These are phyloP conservation scores for Stictocephala bisonia DNA, from an alignment of 2,888 invertebrate genomes.

Conservation along the genomic window DNA sequence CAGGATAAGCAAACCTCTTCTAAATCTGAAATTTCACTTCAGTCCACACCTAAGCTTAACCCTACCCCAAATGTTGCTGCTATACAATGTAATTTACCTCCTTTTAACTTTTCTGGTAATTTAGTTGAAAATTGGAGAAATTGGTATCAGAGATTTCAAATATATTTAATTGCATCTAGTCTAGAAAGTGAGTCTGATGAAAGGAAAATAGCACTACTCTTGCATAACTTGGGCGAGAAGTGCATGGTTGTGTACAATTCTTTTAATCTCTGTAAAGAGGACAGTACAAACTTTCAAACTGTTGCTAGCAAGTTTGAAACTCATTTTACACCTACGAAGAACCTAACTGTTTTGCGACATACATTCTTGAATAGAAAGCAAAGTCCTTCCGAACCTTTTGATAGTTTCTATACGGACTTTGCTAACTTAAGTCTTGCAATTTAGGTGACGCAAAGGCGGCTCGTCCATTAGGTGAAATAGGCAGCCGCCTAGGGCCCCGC, in stretches of 20 bases:
- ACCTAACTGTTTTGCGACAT: slow-evolving; percentile 3
- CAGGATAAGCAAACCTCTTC: too few relatives aligned
- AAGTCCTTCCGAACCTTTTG: background rate
- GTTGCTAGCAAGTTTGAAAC: slow-evolving; percentile 7
- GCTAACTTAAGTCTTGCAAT: background rate
- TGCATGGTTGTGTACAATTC: slow-evolving; percentile 3
- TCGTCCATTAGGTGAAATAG: too few relatives aligned
- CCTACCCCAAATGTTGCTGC: too few relatives aligned
- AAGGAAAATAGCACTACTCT: background rate
- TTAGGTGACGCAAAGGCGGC: too few relatives aligned
- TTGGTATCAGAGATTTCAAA: slow-evolving; percentile 4
- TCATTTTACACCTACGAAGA: background rate
- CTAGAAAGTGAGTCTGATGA: background rate
- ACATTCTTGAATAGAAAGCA: background rate
- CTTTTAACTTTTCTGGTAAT: background rate
- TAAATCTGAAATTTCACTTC: too few relatives aligned
- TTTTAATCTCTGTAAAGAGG: background rate
- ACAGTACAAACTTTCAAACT: background rate
- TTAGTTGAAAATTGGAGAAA: background rate
- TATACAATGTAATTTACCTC: background rate
- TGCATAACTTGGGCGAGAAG: background rate
- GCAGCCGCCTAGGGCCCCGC: too few relatives aligned
- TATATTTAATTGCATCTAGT: background rate
- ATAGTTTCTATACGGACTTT: slow-evolving; percentile 3
- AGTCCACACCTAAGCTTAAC: too few relatives aligned